Conservation (phyloP, 1,140 invertebrate genomes). For the Microplitis demolitor region DNA sequence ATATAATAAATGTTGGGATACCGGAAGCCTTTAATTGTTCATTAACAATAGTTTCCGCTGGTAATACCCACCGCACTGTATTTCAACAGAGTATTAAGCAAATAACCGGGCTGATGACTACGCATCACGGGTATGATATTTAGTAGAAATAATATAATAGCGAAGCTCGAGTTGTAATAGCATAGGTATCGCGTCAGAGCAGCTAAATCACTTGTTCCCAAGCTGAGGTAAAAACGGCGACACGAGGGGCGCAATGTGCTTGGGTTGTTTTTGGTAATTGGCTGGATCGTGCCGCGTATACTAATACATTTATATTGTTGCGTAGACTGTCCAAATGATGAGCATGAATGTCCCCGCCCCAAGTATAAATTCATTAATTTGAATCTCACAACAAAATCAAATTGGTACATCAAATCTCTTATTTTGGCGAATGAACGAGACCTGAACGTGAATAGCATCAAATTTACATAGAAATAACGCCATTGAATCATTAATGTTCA, state of each 20-base stretch:
- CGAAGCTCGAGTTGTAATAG: neutral
- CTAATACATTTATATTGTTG: conserved; percentile 30
- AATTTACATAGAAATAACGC: conserved; percentile 15
- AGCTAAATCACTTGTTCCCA: neutral
- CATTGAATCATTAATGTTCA: conserved; percentile 16
- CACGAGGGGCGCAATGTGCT: neutral
- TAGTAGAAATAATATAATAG: neutral
- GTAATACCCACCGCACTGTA: too few species aligned
- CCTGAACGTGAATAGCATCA: conserved; percentile 6
- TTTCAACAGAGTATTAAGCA: too few species aligned
- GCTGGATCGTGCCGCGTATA: conserved; percentile 36
- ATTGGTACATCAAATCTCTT: conserved; percentile 11
- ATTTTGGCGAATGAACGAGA: neutral
- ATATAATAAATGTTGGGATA: too few species aligned
- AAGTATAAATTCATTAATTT: conserved; percentile 43
- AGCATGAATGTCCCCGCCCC: conserved; percentile 10
- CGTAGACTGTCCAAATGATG: conserved; percentile 31
- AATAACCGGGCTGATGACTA: too few species aligned
- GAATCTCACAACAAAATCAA: conserved; percentile 32
- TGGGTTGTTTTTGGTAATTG: conserved; percentile 42
- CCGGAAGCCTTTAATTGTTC: too few species aligned
- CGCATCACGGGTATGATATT: too few species aligned
- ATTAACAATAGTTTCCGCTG: too few species aligned
- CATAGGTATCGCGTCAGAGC: conserved; percentile 11
- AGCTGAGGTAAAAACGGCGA: neutral